Evolutionary conservation across 2,113 vertebrate genomes (phyloP), one percentile per base, ranked within the genome.

Genomic region (Oncorhynchus gorbuscha): DNA sequence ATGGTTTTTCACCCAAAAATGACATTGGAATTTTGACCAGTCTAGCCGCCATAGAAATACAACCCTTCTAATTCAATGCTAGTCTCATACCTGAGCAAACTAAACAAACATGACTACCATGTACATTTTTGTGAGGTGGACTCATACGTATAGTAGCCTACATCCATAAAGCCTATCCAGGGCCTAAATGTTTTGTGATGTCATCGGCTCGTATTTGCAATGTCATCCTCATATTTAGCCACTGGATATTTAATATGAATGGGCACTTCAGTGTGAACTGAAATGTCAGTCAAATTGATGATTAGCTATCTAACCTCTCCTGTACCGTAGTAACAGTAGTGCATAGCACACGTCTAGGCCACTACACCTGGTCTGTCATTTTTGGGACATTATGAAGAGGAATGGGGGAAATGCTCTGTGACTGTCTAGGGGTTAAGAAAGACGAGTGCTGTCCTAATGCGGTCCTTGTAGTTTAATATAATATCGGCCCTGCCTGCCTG

Each of bases 111-210:
- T 62, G 16, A 12, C 28, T 64, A 62, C 26, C 58, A 73, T n/a
- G 35, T 58, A 12, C 49, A 80, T 80, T 80, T 76, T 77, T n/a
- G 76, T 65, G 35, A 58, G 14, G 73, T 77, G 83, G 9, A 4
- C 74, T 55, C 28, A 76, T 61, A 62, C 78, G 30, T 1, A 55
- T 18, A 55, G 51, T 55, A 55, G 51, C 51, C 51, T 55, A 64
- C 89, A 89, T 87, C 83, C 85, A 90, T 86, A 78, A 77, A 82
- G 75, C 74, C 72, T 86, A 89, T 90, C 87, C 88, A 87, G 87
- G 81, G 83, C 84, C 88, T 89, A 84, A 88, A 89, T 71, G 5
- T 39, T 13, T 24, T 79, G 39, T 12, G 82, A 89, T 89, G 87
- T 80, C 39, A 45, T 45, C 83, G 87, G 85, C 81, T 84, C 69